Percentiles rank a stretch among this genome's conserved stretches.
Conservation (phyloP, 2,113 vertebrate genomes). For the Hippocampus abdominalis region DNA sequence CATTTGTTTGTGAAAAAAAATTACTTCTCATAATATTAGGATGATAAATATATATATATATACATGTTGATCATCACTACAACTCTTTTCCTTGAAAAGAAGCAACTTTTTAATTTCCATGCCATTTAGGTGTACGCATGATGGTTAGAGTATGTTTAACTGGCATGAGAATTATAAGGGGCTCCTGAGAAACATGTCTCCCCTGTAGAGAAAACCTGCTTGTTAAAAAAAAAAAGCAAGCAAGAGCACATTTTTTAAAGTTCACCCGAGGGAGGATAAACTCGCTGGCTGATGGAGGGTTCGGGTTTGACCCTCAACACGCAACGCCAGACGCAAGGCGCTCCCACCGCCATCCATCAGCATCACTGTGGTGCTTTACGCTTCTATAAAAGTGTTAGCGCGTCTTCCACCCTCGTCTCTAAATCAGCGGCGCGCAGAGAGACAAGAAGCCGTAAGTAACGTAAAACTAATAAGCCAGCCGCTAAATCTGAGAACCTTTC, state of each 20-base stretch:
- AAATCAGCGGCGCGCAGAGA: conserved; percentile 47
- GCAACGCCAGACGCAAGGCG: conserved; percentile 41
- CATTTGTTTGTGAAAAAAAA: no score
- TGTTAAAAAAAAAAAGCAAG: background rate
- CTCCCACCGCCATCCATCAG: conserved; percentile 47
- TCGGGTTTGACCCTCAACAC: conserved; percentile 26
- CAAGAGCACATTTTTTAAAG: conserved; percentile 4
- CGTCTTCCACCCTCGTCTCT: conserved; percentile 45
- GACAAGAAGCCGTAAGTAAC: conserved; percentile 52
- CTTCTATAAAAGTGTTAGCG: conserved; percentile 60
- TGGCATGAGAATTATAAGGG: background rate
- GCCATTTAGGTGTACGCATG: background rate
- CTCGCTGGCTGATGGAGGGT: conserved; percentile 20
- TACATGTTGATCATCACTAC: no score
- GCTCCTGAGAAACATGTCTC: background rate
- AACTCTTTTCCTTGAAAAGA: no score
- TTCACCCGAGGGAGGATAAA: conserved; percentile 47
- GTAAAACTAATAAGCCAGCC: conserved; percentile 46
- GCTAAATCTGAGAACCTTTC: conserved; percentile 40
- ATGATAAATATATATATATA: no score
- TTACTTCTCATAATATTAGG: no score
- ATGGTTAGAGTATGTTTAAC: background rate
- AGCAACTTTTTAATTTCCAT: background rate
- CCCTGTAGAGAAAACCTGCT: background rate
- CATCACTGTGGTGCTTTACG: conserved; percentile 49